phyloP scores from a whole-genome alignment of 1,140 invertebrate species.

The Ostrea denselamellosa region DNA sequence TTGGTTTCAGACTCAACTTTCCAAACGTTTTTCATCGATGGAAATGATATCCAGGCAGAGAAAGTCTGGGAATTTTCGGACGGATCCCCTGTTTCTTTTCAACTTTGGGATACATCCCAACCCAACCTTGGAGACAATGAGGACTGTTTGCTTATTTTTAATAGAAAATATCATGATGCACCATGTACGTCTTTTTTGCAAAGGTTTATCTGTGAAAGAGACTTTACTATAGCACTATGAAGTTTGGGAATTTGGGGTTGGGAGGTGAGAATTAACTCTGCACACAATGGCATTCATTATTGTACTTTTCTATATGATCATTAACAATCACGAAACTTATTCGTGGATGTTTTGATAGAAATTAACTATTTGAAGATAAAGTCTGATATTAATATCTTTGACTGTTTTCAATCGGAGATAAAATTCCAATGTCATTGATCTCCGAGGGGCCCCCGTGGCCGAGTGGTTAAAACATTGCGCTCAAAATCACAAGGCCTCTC shows the following conservation, averaged over 20 bases:
- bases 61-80: not conserved
- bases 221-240: not conserved
- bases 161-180: constrained; percentile 10
- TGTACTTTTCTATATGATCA: too few relatives aligned
- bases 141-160: not conserved
- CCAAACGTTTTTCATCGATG: not conserved
- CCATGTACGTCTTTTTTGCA: not conserved
- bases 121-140: not conserved
- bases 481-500: too few relatives aligned
- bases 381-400: too few relatives aligned
- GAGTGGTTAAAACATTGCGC: too few relatives aligned
- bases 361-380: too few relatives aligned
- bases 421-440: too few relatives aligned
- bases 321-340: too few relatives aligned
- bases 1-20: constrained; percentile 5
- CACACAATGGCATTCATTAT: too few relatives aligned
- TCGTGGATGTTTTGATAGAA: too few relatives aligned
- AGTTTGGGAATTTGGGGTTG: not conserved
- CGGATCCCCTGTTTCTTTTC: not conserved
- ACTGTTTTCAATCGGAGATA: too few relatives aligned
- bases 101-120: not conserved
- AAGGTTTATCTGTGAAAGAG: not conserved
- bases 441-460: too few relatives aligned
- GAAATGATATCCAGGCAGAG: not conserved
- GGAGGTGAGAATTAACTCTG: too few relatives aligned